phyloP scores from a whole-genome alignment of 2,888 invertebrate genomes.

The Phoronis australis region DNA sequence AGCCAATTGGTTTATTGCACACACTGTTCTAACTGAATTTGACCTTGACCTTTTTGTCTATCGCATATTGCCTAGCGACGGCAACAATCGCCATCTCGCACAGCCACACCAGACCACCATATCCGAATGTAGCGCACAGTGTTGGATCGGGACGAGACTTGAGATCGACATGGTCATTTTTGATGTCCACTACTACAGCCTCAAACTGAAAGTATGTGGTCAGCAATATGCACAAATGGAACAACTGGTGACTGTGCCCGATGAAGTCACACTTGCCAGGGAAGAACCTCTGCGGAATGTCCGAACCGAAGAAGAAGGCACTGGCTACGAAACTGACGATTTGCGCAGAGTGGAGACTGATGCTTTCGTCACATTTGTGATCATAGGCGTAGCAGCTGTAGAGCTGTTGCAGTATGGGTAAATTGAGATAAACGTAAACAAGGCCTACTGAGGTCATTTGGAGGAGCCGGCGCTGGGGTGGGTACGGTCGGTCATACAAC shows the following conservation, averaged over 20 bases:
- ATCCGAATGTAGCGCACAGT: constrained; percentile 36
- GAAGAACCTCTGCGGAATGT: constrained; percentile 45
- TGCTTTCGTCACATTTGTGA: constrained; percentile 31
- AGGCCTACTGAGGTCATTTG: constrained; percentile 41
- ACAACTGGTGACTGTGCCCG: constrained; percentile 49
- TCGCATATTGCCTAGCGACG: too few species aligned
- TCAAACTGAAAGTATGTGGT: constrained; percentile 44
- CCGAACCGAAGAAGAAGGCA: constrained; percentile 48
- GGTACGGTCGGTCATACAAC: constrained; percentile 44
- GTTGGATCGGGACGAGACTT: constrained; percentile 30
- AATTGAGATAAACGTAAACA: constrained; percentile 44
- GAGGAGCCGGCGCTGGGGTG: constrained; percentile 44
- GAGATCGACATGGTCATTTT: constrained; percentile 20
- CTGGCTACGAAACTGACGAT: constrained; percentile 43
- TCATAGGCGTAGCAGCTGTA: constrained; percentile 21
- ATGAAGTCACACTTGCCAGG: constrained; percentile 48
- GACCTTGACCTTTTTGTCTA: too few species aligned
- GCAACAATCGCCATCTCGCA: not conserved
- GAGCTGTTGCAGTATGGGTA: constrained; percentile 40
- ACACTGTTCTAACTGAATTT: too few species aligned
- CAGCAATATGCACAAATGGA: constrained; percentile 47
- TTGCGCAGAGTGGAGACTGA: constrained; percentile 38
- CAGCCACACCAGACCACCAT: not conserved
- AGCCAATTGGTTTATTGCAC: too few species aligned
- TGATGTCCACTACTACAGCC: constrained; percentile 41